Conservation (phyloP, 2,797 vertebrate species). For the Pelochelys cantorii region DNA sequence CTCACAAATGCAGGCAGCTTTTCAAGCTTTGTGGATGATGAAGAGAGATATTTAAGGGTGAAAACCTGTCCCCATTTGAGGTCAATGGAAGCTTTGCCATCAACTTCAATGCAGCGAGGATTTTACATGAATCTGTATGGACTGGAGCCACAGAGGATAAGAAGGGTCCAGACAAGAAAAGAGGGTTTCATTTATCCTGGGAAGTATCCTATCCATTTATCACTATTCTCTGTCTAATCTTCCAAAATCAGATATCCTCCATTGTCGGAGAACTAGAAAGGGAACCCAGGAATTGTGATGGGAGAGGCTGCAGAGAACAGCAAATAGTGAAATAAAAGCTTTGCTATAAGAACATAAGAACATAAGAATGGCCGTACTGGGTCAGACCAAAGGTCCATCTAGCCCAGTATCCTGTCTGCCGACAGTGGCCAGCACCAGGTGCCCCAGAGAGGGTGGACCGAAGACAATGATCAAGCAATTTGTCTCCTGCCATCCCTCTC, state of each 20-base stretch:
- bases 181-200: neutral
- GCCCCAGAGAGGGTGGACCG: too few species aligned
- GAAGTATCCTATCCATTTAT: neutral
- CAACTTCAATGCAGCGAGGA: rapidly evolving
- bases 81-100: neutral
- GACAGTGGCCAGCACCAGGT: too few species aligned
- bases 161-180: neutral
- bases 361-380: too few species aligned
- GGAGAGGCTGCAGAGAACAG: neutral
- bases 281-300: neutral
- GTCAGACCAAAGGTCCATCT: too few species aligned
- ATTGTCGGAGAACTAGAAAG: neutral
- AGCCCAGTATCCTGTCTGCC: too few species aligned
- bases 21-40: neutral
- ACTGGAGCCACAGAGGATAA: neutral
- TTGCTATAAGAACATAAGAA: too few species aligned
- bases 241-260: neutral
- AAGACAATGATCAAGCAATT: too few species aligned
- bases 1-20: neutral
- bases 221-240: rapidly evolving
- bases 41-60: neutral
- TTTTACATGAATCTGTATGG: neutral
- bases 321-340: neutral
- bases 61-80: neutral
- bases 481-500: too few species aligned